Conservation (phyloP, 2,797 vertebrate genomes). For the Philypnodon macrostomus region DNA sequence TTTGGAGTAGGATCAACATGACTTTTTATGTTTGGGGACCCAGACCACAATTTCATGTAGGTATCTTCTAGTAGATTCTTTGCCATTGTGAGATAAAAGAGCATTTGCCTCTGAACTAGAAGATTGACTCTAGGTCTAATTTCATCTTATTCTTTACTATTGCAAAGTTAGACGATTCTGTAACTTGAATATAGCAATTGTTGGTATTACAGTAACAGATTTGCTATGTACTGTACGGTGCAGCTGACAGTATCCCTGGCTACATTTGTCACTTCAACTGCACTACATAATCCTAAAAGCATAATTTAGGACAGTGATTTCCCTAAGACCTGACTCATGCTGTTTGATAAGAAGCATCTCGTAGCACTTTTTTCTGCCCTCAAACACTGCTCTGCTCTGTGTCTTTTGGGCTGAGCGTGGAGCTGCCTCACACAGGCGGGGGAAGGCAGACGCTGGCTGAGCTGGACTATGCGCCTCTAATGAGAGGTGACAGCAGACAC, state of each 20-base stretch:
- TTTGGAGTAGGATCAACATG: no score
- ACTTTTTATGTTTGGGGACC: no score
- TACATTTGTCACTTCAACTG: conserved; percentile 50
- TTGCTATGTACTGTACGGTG: no score
- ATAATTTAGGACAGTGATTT: conserved; percentile 60
- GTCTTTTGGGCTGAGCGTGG: conserved; percentile 32
- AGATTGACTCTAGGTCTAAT: no score
- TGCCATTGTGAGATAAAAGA: no score
- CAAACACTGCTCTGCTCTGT: conserved; percentile 39
- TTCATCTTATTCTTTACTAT: no score
- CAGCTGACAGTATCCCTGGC: conserved; percentile 16
- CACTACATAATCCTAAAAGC: conserved; percentile 62
- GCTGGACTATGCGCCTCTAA: conserved; percentile 73
- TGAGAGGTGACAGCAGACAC: conserved; percentile 73
- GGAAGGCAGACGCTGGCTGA: conserved; percentile 39
- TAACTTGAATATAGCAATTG: no score
- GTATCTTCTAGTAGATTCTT: no score
- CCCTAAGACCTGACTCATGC: conserved; percentile 46
- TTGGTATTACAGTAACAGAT: no score
- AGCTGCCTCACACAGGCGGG: conserved; percentile 43
- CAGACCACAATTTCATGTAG: no score
- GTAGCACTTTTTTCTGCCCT: conserved; percentile 31
- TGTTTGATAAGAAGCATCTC: conserved; percentile 47
- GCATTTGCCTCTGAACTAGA: no score
- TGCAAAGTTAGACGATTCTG: no score